Conservation (phyloP, 2,797 vertebrate genomes). For the Clangula hyemalis region DNA sequence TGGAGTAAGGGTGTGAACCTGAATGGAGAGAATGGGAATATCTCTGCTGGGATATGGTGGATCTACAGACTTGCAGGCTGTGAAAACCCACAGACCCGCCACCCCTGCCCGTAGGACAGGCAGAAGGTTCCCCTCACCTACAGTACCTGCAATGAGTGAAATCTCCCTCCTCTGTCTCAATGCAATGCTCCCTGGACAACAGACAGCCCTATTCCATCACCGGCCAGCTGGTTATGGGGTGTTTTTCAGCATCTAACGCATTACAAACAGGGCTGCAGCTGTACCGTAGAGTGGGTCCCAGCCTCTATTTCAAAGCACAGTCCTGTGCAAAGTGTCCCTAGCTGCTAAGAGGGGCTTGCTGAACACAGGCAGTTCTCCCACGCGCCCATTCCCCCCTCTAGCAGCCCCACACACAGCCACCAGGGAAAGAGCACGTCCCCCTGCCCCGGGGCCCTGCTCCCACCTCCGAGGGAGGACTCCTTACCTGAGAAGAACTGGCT, state of each 20-base stretch:
- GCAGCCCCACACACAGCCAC: not conserved
- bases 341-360: not conserved
- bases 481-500: conserved; percentile 97
- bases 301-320: conserved; percentile 18
- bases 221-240: not conserved
- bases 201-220: not conserved
- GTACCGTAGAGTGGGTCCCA: not conserved
- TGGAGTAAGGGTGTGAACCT: not conserved
- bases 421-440: not conserved
- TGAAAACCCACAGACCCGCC: not conserved
- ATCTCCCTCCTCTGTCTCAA: not conserved
- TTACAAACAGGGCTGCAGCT: conserved; percentile 22
- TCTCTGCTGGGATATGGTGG: not conserved
- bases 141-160: not conserved
- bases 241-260: conserved; percentile 14
- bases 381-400: conserved; percentile 16
- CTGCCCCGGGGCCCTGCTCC: not conserved
- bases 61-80: not conserved
- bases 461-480: conserved; percentile 32
- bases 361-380: not conserved
- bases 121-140: not conserved
- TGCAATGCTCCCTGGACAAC: not conserved
- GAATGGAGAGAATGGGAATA: not conserved
- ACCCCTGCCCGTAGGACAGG: not conserved
- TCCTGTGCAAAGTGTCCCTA: conserved; percentile 38